Conservation (phyloP, 92 coral and sea anemone species). For the Diadumene lineata region DNA sequence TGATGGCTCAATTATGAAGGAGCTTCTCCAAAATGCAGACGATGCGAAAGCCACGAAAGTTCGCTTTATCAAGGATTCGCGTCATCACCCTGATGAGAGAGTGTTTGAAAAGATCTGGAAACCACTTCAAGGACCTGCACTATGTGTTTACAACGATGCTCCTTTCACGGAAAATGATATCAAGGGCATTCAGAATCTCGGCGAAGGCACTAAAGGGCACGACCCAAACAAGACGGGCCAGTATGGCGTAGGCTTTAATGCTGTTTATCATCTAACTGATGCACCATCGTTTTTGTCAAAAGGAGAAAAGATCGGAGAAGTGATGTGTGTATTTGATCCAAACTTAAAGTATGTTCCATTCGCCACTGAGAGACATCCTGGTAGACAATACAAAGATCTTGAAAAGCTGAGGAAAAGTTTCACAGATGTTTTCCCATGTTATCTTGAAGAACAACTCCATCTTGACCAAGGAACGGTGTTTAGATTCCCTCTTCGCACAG, state of each 20-base stretch:
- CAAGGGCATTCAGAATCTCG: conserved; percentile 80
- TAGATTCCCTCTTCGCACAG: conserved; percentile 68
- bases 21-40: conserved; percentile 76
- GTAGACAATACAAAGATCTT: conserved; percentile 45
- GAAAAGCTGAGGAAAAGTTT: conserved; percentile 29
- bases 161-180: conserved; percentile 72
- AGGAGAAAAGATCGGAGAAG: conserved; percentile 72
- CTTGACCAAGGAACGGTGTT: conserved; percentile 66
- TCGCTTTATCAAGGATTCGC: conserved; percentile 68
- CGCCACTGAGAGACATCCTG: conserved; percentile 61
- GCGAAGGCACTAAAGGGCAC: conserved; percentile 80
- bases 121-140: conserved; percentile 82
- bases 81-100: conserved; percentile 38
- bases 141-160: conserved; percentile 80
- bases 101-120: conserved; percentile 76
- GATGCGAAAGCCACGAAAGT: conserved; percentile 71
- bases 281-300: conserved; percentile 77
- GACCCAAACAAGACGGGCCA: conserved; percentile 95
- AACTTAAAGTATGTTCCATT: conserved; percentile 67
- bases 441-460: conserved; percentile 54
- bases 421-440: conserved; percentile 71
- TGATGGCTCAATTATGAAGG: conserved; percentile 64
- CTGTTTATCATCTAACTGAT: conserved; percentile 88
- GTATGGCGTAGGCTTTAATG: conserved; percentile 91
- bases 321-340: conserved; percentile 82